Conservation (phyloP, 2,113 vertebrate genomes). For the Megaceryle maxima region DNA sequence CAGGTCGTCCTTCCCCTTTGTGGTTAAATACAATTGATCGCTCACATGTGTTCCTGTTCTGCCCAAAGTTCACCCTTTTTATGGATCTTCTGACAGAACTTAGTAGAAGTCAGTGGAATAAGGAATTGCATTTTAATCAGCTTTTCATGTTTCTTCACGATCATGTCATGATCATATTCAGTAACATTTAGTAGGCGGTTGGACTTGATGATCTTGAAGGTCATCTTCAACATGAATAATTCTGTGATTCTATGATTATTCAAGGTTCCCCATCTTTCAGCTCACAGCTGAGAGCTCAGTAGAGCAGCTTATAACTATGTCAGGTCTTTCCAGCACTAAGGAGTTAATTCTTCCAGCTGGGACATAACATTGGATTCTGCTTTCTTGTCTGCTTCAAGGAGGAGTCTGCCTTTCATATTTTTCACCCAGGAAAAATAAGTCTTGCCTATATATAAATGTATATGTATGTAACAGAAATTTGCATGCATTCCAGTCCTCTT, state of each 20-base stretch:
- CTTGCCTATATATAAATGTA: background rate
- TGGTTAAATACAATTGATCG: background rate
- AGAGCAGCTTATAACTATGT: background rate
- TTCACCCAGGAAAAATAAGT: background rate
- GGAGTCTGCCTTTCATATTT: background rate
- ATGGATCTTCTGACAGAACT: background rate
- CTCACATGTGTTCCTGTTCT: constrained; percentile 7
- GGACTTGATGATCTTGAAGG: too few species aligned
- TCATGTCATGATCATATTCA: too few species aligned
- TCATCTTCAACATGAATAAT: too few species aligned
- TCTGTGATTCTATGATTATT: background rate
- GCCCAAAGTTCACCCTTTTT: background rate
- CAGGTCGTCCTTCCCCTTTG: background rate
- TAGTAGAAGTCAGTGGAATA: background rate
- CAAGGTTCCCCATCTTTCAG: background rate
- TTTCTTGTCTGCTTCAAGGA: background rate
- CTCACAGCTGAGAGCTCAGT: background rate
- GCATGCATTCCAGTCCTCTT: background rate
- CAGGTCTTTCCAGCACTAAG: background rate
- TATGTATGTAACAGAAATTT: background rate
- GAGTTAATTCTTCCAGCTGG: background rate
- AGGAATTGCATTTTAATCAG: background rate
- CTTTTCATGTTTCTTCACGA: background rate
- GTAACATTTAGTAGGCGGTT: too few species aligned
- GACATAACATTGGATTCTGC: background rate